Percentiles rank a stretch among this genome's conserved stretches.
phyloP scores from a whole-genome alignment of 2,113 vertebrate species.

The Willisornis vidua region DNA sequence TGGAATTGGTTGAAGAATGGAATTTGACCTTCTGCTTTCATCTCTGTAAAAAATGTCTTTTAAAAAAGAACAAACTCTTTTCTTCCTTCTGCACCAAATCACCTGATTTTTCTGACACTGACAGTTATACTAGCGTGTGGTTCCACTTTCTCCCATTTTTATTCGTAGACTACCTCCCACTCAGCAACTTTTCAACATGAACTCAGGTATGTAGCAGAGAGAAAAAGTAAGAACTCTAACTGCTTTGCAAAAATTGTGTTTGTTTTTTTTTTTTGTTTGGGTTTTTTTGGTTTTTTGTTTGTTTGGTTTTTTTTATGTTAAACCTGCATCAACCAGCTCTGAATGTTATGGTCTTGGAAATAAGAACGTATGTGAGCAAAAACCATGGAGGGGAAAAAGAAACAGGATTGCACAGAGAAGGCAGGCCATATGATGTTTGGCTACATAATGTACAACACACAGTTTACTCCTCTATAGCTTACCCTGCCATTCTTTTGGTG shows the following conservation, averaged over 20 bases:
- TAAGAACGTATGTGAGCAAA: not conserved
- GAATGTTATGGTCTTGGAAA: not conserved
- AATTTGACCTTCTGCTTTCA: not conserved
- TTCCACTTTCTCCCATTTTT: not conserved
- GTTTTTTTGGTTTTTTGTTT: too few relatives aligned
- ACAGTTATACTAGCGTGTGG: not conserved
- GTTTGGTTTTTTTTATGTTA: not conserved
- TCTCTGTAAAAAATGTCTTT: not conserved
- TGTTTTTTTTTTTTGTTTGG: not conserved
- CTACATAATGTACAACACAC: not conserved
- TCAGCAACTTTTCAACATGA: not conserved
- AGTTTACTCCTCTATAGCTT: not conserved
- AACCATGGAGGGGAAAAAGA: not conserved
- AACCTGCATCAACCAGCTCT: not conserved
- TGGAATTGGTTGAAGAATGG: not conserved
- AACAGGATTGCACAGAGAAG: not conserved
- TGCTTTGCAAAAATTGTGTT: not conserved
- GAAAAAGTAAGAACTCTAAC: not conserved
- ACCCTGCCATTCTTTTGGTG: not conserved
- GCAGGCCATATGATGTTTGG: not conserved
- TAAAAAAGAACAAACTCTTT: not conserved
- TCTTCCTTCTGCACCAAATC: rapidly evolving
- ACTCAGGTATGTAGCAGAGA: not conserved
- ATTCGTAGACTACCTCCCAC: not conserved
- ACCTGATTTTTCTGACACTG: not conserved